Evolutionary conservation across 2,797 vertebrate genomes (phyloP).

Genomic region (Enteromius thamalakanensis): DNA sequence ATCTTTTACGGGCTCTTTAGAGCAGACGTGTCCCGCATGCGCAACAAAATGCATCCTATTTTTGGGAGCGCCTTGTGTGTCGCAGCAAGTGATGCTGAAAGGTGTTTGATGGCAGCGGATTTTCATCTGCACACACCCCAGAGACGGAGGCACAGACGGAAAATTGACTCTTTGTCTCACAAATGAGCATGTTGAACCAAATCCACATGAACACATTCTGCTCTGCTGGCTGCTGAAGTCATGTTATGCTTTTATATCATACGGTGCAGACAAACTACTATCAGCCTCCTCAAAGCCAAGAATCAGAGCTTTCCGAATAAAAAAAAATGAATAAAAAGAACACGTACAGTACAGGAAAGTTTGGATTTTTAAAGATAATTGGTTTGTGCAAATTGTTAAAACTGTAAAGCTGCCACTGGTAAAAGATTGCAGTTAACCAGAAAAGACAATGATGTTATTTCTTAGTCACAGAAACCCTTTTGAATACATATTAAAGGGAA

Average conservation of each 20-base stretch:
- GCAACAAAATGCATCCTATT: conserved; percentile 50
- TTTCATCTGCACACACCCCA: conserved; percentile 26
- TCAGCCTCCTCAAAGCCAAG: not conserved
- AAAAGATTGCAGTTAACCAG: not conserved
- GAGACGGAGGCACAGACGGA: conserved; percentile 1
- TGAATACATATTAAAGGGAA: not conserved
- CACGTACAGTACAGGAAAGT: conserved; percentile 5
- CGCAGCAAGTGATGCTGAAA: conserved; percentile 49
- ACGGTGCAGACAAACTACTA: conserved; percentile 1
- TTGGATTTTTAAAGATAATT: conserved; percentile 3
- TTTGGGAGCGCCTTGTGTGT: conserved; percentile 43
- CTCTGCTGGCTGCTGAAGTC: not conserved
- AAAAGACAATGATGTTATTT: not conserved
- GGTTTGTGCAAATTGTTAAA: not conserved
- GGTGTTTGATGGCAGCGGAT: conserved; percentile 49
- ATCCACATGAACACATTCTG: conserved; percentile 4
- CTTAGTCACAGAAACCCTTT: not conserved
- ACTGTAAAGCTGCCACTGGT: not conserved
- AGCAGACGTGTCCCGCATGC: conserved; percentile 46
- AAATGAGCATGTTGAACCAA: conserved; percentile 24
- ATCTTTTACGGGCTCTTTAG: conserved; percentile 50
- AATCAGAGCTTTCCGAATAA: not conserved
- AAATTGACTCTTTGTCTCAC: conserved; percentile 33
- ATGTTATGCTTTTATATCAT: not conserved
- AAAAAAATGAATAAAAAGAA: not conserved